Percentiles rank a stretch among this genome's conserved stretches.
Conservation (phyloP, 1,140 invertebrate species). For the Eubasilissa regina region DNA sequence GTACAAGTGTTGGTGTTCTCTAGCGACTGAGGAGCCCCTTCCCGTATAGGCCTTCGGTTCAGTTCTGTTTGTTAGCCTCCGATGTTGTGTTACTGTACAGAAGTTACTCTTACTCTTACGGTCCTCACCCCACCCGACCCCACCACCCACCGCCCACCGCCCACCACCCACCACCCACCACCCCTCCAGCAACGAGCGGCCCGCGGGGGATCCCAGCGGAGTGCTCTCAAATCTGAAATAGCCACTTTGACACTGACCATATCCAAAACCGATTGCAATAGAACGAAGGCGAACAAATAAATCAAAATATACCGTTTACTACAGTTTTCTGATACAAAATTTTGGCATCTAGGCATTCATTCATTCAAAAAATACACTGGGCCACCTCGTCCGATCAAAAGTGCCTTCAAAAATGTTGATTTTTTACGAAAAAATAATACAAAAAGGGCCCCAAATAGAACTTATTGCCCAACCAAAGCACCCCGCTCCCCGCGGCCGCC, state of each 20-base stretch:
- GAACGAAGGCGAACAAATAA: constrained; percentile 70
- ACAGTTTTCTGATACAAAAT: constrained; percentile 54
- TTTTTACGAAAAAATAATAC: constrained; percentile 85
- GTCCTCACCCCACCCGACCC: constrained; percentile 46
- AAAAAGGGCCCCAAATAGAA: constrained; percentile 88
- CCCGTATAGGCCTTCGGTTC: constrained; percentile 63
- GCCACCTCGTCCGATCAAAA: constrained; percentile 91
- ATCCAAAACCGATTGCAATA: constrained; percentile 77
- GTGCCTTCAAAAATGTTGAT: constrained; percentile 89
- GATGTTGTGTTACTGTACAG: constrained; percentile 63
- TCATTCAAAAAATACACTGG: constrained; percentile 80
- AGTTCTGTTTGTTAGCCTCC: constrained; percentile 59
- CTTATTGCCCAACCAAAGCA: constrained; percentile 79
- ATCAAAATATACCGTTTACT: constrained; percentile 62
- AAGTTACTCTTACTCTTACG: constrained; percentile 57
- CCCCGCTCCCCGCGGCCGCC: constrained; percentile 72
- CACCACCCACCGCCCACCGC: neutral
- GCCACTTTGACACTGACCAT: constrained; percentile 76
- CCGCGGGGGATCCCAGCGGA: constrained; percentile 64
- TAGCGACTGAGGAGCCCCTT: constrained; percentile 69
- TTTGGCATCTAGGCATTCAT: constrained; percentile 70
- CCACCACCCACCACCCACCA: neutral
- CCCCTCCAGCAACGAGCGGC: neutral
- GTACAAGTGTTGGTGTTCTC: constrained; percentile 61
- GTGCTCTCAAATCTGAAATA: constrained; percentile 80